Evolutionary conservation across 2,113 vertebrate genomes (phyloP), one percentile per base, ranked within the genome.

Genomic region (Chinchilla lanigera): DNA sequence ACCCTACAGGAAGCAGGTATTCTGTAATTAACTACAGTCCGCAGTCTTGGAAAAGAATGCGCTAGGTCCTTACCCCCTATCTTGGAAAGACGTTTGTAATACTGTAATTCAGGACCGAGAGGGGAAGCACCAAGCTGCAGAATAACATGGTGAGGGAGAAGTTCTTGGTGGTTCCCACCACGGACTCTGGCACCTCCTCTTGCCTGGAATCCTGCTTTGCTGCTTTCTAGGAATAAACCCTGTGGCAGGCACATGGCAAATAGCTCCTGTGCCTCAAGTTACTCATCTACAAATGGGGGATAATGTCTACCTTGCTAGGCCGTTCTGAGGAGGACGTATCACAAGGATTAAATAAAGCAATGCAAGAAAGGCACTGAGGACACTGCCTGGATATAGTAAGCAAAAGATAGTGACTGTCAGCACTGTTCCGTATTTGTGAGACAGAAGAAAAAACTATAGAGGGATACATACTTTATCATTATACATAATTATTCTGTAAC

Each of bases 1-100:
- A 96, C 92, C 94, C 97, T 98, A 96, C 30, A 92, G 95, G 54
- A 93, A 58, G 67, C 44, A 94, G 60, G 33, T 14, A 41, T 93
- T 93, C 33, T 58, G 35, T 17, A 41, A 67, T 93, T 41, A 92
- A 35, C 84, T 58, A 44, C 22, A 14, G 3, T 93, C 77, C 41
- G 4, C 20, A 67, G 38, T 30, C 28, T 54, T 73, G 87, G 52
- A 35, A 83, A 89, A 81, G 38, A 89, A 82, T 0, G 4, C n/a
- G 5, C 33, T 71, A 16, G 65, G 41, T 73, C 47, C 54, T 86
- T 65, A 81, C 47, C 9, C 41, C 22, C 6, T 50, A 58, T 44
- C 60, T 86, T 77, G 75, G 35, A 75, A 92, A 85, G 38, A 35
- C n/a, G 47, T 78, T 58, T 24, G 5, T 20, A 17, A 52, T 19